phyloP scores from a whole-genome alignment of 1,140 invertebrate genomes.

The Pararge aegeria region DNA sequence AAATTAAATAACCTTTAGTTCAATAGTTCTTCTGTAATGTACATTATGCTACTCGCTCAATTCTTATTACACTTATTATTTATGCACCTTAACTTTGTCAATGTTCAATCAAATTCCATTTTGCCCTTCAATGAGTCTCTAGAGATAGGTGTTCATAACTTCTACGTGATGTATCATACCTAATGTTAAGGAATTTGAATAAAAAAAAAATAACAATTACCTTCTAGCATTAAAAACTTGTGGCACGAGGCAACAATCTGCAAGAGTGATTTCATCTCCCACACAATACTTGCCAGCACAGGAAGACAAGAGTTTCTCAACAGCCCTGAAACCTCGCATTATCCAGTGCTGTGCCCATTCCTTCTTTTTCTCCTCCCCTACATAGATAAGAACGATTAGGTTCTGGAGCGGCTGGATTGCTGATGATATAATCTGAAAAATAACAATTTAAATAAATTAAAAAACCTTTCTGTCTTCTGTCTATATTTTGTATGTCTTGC shows the following conservation, averaged over 20 bases:
- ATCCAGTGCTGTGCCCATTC: slow-evolving; percentile 98
- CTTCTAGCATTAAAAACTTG: slow-evolving; percentile 95
- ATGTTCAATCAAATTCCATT: no score
- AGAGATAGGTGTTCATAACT: no score
- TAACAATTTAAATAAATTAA: not conserved
- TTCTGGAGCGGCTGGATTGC: slow-evolving; percentile 98
- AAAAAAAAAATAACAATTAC: slow-evolving; percentile 55
- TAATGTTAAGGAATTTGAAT: no score
- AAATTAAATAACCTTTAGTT: no score
- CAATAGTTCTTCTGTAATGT: no score
- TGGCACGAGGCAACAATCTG: slow-evolving; percentile 96
- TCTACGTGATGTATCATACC: no score
- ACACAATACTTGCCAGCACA: slow-evolving; percentile 96
- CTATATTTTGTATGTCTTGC: no score
- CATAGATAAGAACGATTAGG: slow-evolving; percentile 90
- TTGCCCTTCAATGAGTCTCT: no score
- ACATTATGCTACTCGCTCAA: no score
- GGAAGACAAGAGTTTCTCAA: slow-evolving; percentile 92
- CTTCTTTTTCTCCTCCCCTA: slow-evolving; percentile 91
- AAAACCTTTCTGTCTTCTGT: no score
- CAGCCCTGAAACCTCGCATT: slow-evolving; percentile 90
- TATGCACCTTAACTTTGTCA: no score
- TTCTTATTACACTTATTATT: no score
- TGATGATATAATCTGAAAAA: slow-evolving; percentile 90
- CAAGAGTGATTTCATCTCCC: slow-evolving; percentile 95